Evolutionary conservation across 1,140 invertebrate species (phyloP).

Genomic region (Plodia interpunctella): DNA sequence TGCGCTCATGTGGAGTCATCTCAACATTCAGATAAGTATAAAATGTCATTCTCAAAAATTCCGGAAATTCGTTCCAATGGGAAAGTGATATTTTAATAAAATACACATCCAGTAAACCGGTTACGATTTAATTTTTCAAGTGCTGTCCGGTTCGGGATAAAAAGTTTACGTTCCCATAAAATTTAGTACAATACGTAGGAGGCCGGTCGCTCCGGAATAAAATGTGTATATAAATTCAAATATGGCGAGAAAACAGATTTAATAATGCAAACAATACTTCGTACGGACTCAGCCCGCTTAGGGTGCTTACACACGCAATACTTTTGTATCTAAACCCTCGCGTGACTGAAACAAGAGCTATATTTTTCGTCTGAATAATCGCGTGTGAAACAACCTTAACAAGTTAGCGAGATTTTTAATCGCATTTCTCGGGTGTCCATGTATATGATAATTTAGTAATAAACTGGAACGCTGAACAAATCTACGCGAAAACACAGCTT

Average conservation of each 20-base stretch:
- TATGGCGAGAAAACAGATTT: constrained; percentile 3
- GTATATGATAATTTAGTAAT: constrained; percentile 9
- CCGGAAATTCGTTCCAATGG: neutral
- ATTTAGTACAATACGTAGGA: neutral
- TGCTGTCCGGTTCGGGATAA: neutral
- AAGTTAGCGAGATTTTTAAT: neutral
- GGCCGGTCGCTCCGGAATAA: neutral
- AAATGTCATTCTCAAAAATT: neutral
- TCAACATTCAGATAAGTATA: too few species aligned
- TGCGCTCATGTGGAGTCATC: too few species aligned
- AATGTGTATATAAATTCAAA: constrained; percentile 4
- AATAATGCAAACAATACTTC: constrained; percentile 4
- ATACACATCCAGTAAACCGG: neutral
- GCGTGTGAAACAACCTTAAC: neutral
- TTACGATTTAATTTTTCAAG: constrained; percentile 3
- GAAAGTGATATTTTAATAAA: constrained; percentile 3
- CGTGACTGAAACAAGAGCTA: constrained; percentile 5
- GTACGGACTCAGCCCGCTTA: neutral
- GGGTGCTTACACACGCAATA: neutral
- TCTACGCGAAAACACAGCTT: constrained; percentile 5
- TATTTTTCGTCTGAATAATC: neutral
- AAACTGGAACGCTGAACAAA: neutral
- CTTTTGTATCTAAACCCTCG: neutral
- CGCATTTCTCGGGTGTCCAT: neutral
- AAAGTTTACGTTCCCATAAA: neutral